phyloP scores from a whole-genome alignment of 2,797 vertebrate genomes.

The Acrossocheilus wenchowensis region DNA sequence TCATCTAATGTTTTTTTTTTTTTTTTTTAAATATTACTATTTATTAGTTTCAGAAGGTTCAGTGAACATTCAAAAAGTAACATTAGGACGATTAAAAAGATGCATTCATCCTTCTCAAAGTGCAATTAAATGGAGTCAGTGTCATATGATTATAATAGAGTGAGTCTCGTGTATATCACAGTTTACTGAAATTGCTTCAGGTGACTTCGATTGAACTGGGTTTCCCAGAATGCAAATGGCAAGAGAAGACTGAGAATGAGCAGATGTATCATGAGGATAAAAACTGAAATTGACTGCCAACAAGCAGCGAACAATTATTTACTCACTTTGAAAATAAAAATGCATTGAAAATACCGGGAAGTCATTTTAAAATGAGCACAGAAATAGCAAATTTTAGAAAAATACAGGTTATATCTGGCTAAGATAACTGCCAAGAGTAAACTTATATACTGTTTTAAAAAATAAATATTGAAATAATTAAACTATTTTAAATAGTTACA shows the following conservation, averaged over 20 bases:
- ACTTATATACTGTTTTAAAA: no score
- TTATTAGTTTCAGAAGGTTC: no score
- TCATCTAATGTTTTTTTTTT: no score
- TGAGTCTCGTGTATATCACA: not conserved
- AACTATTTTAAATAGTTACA: no score
- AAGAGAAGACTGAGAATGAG: constrained; percentile 5
- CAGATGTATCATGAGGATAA: not conserved
- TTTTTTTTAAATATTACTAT: no score
- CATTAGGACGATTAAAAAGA: no score
- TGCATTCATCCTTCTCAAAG: not conserved
- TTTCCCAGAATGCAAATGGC: not conserved
- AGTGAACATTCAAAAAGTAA: no score
- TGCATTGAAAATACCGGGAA: not conserved
- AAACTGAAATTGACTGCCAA: not conserved
- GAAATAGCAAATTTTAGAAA: not conserved
- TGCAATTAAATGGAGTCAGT: not conserved
- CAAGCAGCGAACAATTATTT: not conserved
- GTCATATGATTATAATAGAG: not conserved
- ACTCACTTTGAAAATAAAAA: not conserved
- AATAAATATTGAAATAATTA: no score
- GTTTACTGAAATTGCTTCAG: not conserved
- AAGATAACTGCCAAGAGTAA: not conserved
- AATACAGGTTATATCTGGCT: not conserved
- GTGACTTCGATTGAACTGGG: not conserved
- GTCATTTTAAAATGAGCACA: not conserved